Percentiles rank a stretch among this genome's conserved stretches.
Evolutionary conservation across 1,140 invertebrate genomes (phyloP).

Genomic region (Daktulosphaira vitifoliae): DNA sequence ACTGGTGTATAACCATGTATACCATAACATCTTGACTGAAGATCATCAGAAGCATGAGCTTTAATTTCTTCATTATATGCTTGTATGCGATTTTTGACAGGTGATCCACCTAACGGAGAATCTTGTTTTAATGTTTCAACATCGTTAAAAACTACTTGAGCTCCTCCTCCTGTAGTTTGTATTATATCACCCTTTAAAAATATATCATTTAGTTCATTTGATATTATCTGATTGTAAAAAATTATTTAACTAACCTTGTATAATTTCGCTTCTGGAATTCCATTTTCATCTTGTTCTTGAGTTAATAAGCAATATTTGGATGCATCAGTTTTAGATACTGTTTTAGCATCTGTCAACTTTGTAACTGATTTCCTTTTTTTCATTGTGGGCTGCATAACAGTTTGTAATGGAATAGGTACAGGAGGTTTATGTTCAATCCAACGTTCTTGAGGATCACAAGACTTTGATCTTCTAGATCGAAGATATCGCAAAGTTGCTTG

Average conservation of each 20-base stretch:
- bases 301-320: slow-evolving; percentile 86
- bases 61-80: slow-evolving; percentile 30
- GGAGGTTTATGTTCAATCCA: slow-evolving; percentile 87
- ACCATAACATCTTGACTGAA: slow-evolving; percentile 16
- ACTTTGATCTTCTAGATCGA: slow-evolving; percentile 53
- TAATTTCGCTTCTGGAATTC: slow-evolving; percentile 84
- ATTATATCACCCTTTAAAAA: slow-evolving; percentile 70
- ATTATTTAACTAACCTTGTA: slow-evolving; percentile 60
- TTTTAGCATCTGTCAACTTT: slow-evolving; percentile 60
- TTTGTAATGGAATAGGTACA: slow-evolving; percentile 63
- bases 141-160: slow-evolving; percentile 91
- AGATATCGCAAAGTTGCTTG: slow-evolving; percentile 1
- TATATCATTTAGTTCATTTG: slow-evolving; percentile 26
- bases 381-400: slow-evolving; percentile 75
- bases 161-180: slow-evolving; percentile 83
- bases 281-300: slow-evolving; percentile 82
- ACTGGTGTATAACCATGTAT: slow-evolving; percentile 12
- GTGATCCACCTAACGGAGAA: slow-evolving; percentile 52
- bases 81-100: slow-evolving; percentile 32
- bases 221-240: not conserved
- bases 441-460: slow-evolving; percentile 55
- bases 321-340: slow-evolving; percentile 62
- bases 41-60: slow-evolving; percentile 4
- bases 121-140: slow-evolving; percentile 82
- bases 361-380: slow-evolving; percentile 73